Base-by-base conservation (phyloP, 1,140 invertebrate genomes). In the Oedothorax gibbosus region DNA sequence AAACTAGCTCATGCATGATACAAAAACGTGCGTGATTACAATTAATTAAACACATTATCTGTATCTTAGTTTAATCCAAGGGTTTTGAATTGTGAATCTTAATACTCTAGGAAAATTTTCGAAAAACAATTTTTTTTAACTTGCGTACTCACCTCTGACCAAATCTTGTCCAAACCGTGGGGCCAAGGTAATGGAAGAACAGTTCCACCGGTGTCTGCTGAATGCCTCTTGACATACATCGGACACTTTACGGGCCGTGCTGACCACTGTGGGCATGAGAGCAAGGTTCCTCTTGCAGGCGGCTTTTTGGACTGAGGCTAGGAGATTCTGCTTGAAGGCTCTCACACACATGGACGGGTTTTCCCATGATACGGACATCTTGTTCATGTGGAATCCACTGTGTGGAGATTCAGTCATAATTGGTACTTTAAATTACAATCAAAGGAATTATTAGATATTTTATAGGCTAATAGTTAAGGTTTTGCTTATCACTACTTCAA, bases 121-220 rank as follows among this genome's bases (percentile, higher is more conserved):
- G n/a, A n/a, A n/a, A n/a, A n/a, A n/a, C n/a, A n/a, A n/a, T n/a
- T n/a, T n/a, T n/a, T n/a, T n/a, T n/a, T n/a, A n/a, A 64, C 56
- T 64, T 2, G 49, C 9, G 18, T 8, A 66, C 88, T 89, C 86
- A 96, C 95, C 95, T 91, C 93, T 93, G 7, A 94, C 92, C 78
- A 96, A 91, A 89, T 96, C 95, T 49, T 94, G 93, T 1, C 93
- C 92, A 79, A 93, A 93, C 87, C 92, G 91, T 0, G 95, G 95
- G 0, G 94, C 94, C 9, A 91, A 90, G 14, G 92, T 91, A 71
- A 96, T 92, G 65, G 94, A 94, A 68, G 94, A 95, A 90, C 96
- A 97, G 90, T 97, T 96, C 96, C 96, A 97, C 71, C 95, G 91
- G 72, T 95, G 92, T 87, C 94, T 92, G 10, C 91, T 90, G 88